phyloP scores from a whole-genome alignment of 1,140 invertebrate species.

The Brachionus paranguensis region DNA sequence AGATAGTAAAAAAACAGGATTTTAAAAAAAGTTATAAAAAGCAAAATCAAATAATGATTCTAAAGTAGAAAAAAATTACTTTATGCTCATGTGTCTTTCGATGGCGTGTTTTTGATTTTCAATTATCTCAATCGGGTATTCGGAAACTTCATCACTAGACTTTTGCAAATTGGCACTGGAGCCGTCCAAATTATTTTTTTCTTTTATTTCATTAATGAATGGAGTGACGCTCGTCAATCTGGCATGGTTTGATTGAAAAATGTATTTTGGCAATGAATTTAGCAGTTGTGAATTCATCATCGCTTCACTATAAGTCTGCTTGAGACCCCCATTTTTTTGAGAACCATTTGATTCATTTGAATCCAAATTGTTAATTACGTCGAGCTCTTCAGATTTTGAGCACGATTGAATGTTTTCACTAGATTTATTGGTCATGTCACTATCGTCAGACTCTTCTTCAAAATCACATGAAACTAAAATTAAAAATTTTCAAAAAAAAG shows the following conservation, averaged over 20 bases:
- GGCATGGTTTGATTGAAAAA: slow-evolving; percentile 33
- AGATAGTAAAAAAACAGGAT: neutral
- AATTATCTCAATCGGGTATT: slow-evolving; percentile 92
- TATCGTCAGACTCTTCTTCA: slow-evolving; percentile 24
- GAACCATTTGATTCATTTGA: neutral
- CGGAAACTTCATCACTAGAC: slow-evolving; percentile 85
- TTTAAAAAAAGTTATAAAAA: slow-evolving; percentile 15
- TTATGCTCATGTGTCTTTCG: slow-evolving; percentile 79
- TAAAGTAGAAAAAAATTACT: slow-evolving; percentile 61
- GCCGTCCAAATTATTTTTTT: slow-evolving; percentile 31
- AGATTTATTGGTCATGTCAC: neutral
- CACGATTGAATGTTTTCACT: neutral
- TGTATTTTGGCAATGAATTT: slow-evolving; percentile 35
- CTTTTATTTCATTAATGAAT: slow-evolving; percentile 22
- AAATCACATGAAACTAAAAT: slow-evolving; percentile 27
- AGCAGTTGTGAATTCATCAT: slow-evolving; percentile 26
- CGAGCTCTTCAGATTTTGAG: neutral
- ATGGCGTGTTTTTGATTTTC: slow-evolving; percentile 80
- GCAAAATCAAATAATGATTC: neutral
- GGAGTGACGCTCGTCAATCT: neutral
- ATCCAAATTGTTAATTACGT: neutral
- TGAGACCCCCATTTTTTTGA: neutral
- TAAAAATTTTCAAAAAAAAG: neutral
- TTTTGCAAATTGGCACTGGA: slow-evolving; percentile 68
- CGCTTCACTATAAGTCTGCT: slow-evolving; percentile 31